These are phyloP conservation scores for Parazoanthus swiftii DNA, from an alignment of 92 coral and sea anemone species.

Conservation along the genomic window DNA sequence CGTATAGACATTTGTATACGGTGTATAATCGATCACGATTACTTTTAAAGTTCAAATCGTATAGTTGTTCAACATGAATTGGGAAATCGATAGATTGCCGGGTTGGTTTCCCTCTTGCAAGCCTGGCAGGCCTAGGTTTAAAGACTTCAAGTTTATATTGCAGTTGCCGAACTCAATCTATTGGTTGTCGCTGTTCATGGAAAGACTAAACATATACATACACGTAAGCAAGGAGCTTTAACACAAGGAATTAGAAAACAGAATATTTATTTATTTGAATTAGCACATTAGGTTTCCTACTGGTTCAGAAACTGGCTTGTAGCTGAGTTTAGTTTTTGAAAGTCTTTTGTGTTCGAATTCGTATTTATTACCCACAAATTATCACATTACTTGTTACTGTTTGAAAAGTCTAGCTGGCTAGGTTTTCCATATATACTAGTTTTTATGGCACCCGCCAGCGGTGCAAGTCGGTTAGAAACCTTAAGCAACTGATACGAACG, in stretches of 20 bases:
- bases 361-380: no score
- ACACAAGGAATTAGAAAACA: background rate
- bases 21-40: background rate
- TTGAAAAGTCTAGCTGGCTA: constrained; percentile 36
- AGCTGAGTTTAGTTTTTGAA: background rate
- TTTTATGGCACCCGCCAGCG: no score
- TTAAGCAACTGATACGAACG: no score
- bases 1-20: background rate
- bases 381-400: background rate
- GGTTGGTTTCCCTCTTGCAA: background rate
- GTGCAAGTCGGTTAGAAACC: no score
- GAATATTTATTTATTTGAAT: background rate
- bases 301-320: background rate
- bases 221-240: background rate
- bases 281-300: background rate
- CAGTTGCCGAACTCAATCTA: background rate
- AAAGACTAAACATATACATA: background rate
- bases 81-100: background rate
- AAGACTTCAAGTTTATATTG: background rate
- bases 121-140: constrained; percentile 10
- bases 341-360: background rate
- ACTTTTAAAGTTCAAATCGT: background rate
- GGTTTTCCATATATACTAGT: background rate
- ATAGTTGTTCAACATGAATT: background rate
- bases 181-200: constrained; percentile 23